phyloP scores from a whole-genome alignment of 2,888 invertebrate species.

The Drosophila emarginata region DNA sequence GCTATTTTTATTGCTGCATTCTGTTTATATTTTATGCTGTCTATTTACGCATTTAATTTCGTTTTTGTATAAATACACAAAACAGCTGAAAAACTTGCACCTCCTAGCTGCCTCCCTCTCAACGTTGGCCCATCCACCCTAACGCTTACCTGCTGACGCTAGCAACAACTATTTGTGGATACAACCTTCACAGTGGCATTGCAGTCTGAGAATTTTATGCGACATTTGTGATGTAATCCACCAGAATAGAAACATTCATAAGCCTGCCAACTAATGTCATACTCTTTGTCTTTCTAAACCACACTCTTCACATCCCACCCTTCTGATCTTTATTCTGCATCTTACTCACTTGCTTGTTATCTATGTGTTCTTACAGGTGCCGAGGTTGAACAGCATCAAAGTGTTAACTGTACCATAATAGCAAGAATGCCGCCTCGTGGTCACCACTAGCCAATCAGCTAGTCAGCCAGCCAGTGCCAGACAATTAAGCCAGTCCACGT shows the following conservation, averaged over 20 bases:
- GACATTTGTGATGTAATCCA: conserved; percentile 46
- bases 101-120: conserved; percentile 19
- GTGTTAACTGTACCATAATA: conserved; percentile 37
- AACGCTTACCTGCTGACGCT: background rate
- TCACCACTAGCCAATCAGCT: conserved; percentile 8
- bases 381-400: conserved; percentile 39
- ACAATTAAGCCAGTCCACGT: conserved; percentile 20
- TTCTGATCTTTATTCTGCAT: background rate
- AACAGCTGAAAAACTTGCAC: conserved; percentile 38
- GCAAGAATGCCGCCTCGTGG: conserved; percentile 49
- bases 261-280: conserved; percentile 23
- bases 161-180: conserved; percentile 40
- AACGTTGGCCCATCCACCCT: background rate
- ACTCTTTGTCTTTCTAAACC: conserved; percentile 1
- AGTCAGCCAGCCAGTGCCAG: conserved; percentile 7
- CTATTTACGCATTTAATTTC: conserved; percentile 58
- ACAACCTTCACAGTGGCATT: conserved; percentile 46
- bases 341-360: background rate
- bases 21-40: conserved; percentile 66
- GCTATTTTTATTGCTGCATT: conserved; percentile 43
- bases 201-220: conserved; percentile 24
- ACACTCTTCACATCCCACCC: background rate
- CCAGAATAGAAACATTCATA: conserved; percentile 32
- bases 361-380: conserved; percentile 32
- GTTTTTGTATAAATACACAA: conserved; percentile 62